Evolutionary conservation across 1,140 invertebrate species (phyloP).

Genomic region (Panagrolaimus sp.): DNA sequence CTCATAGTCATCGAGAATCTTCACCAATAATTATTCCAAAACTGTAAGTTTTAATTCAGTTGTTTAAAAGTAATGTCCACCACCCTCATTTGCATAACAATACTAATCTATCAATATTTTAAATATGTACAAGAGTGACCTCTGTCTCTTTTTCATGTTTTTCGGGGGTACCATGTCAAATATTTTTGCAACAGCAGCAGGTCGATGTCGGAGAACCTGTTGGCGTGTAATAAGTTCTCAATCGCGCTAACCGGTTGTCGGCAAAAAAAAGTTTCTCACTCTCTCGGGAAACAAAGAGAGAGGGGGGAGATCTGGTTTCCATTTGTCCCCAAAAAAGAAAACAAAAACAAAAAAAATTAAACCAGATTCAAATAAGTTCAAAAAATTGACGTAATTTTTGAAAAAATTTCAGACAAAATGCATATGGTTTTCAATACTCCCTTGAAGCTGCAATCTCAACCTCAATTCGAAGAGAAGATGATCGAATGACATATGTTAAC

Average conservation of each 20-base stretch:
- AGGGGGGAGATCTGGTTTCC: no score
- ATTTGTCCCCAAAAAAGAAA: slow-evolving; percentile 2
- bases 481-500: slow-evolving; percentile 97
- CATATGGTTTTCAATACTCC: slow-evolving; percentile 76
- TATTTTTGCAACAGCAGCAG: no score
- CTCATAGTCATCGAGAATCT: slow-evolving; percentile 58
- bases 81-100: no score
- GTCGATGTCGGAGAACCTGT: no score
- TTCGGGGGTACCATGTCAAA: no score
- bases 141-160: no score
- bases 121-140: no score
- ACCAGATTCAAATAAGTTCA: no score
- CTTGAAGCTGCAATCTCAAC: slow-evolving; percentile 95
- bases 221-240: no score
- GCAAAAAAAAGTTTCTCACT: not conserved
- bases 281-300: no score
- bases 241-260: not conserved
- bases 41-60: slow-evolving; percentile 71
- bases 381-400: not conserved
- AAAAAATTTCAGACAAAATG: slow-evolving; percentile 44
- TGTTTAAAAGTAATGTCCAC: no score
- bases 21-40: slow-evolving; percentile 79
- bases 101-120: no score
- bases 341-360: not conserved
- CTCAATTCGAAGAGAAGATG: slow-evolving; percentile 88